Conservation (phyloP, 2,113 vertebrate species). For the Picathartes gymnocephalus region DNA sequence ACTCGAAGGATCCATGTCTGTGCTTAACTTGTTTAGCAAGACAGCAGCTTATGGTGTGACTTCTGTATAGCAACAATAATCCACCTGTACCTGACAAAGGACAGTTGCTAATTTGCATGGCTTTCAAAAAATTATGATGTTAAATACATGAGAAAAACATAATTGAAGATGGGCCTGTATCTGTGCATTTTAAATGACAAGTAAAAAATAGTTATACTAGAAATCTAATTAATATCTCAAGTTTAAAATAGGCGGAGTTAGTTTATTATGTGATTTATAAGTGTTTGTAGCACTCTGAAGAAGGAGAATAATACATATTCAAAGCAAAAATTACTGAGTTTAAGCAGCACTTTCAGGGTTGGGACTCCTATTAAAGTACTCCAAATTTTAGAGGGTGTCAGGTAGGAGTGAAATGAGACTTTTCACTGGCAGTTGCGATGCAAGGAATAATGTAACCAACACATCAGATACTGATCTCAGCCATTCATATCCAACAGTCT, state of each 20-base stretch:
- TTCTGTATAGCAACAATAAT: not conserved
- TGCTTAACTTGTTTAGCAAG: not conserved
- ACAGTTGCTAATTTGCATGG: not conserved
- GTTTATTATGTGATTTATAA: not conserved
- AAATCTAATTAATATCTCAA: not conserved
- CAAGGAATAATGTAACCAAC: not conserved
- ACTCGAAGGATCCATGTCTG: not conserved
- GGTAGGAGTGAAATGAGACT: not conserved
- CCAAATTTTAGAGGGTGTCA: not conserved
- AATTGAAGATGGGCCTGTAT: not conserved
- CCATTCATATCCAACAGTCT: not conserved
- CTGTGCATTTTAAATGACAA: not conserved
- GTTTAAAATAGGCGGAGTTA: not conserved
- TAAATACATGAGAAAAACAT: not conserved
- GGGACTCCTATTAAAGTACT: not conserved
- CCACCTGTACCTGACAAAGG: not conserved
- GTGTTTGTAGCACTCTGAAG: not conserved
- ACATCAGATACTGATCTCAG: not conserved
- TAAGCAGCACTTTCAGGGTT: not conserved
- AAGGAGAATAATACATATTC: not conserved
- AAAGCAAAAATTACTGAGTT: not conserved
- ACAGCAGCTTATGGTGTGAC: not conserved
- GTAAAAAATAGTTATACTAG: conserved; percentile 8
- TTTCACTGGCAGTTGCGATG: not conserved
- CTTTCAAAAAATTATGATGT: not conserved